Evolutionary conservation across 2,113 vertebrate species (phyloP).

Genomic region (Ibidorhyncha struthersii): DNA sequence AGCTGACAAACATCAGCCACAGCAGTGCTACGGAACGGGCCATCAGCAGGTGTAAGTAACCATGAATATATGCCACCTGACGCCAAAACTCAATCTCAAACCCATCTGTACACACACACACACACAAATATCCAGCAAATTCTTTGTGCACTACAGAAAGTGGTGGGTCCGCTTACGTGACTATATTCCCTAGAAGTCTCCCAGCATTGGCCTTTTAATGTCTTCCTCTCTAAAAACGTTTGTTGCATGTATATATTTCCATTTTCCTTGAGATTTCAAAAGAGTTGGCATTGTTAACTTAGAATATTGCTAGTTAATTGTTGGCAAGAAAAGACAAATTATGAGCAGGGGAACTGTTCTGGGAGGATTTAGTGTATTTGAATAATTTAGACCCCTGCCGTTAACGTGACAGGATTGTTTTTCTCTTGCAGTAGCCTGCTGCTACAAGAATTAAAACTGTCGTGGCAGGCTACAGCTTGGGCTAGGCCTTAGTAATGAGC

Average conservation of each 20-base stretch:
- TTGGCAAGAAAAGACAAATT: constrained; percentile 96
- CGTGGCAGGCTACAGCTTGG: constrained; percentile 78
- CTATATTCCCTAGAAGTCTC: background rate
- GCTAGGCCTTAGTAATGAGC: constrained; percentile 85
- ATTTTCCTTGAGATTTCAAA: constrained; percentile 75
- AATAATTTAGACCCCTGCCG: constrained; percentile 98
- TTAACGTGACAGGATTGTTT: constrained; percentile 96
- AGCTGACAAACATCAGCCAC: background rate
- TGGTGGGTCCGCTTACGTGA: background rate
- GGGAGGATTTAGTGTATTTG: constrained; percentile 97
- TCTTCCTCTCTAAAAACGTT: background rate
- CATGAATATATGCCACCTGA: background rate
- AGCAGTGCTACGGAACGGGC: rapidly evolving
- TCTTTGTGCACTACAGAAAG: background rate
- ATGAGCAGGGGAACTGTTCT: constrained; percentile 88
- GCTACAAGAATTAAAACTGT: constrained; percentile 90
- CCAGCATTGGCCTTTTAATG: background rate
- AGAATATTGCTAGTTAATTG: constrained; percentile 95
- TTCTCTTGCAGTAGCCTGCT: constrained; percentile 92
- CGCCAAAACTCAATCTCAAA: background rate
- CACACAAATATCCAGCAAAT: background rate
- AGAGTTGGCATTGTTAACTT: constrained; percentile 94
- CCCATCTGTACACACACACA: background rate
- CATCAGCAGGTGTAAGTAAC: background rate
- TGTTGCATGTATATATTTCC: background rate